Evolutionary conservation across 2,888 invertebrate species (phyloP), one percentile per base, ranked within the genome.

Genomic region (Fragum fragum): DNA sequence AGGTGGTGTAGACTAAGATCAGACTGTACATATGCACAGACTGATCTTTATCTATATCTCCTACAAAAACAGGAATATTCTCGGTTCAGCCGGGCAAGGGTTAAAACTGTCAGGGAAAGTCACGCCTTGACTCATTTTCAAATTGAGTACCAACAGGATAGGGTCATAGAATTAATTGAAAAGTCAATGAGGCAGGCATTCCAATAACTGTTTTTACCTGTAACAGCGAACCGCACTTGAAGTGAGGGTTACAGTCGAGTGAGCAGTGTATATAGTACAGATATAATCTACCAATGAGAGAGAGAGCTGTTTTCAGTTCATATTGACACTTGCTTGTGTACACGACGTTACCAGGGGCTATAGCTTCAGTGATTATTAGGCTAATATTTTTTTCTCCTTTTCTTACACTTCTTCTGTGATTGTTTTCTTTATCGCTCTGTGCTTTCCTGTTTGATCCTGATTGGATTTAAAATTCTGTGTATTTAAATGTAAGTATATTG

Each of bases 281-380:
- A 66, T 53, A 59, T 71, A 77, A 77, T 81, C 76, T 81, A 21
- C 76, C 81, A 74, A 81, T 77, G 53, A 76, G 77, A 74, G 76
- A 74, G 76, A 77, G 74, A 73, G 74, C 77, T 77, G 76, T 66
- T 69, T 42, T 63, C 71, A 69, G 80, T 63, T 76, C 28, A 71
- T 77, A 81, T 77, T 47, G 76, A 77, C 75, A 73, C 36, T 68
- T 75, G 39, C 75, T 71, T 18, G 72, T 52, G 68, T 76, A 68
- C 68, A 63, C 57, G 55, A 76, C 57, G 80, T 80, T 59, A 80
- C 80, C 66, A 80, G 72, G 75, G 73, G 76, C 55, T 73, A n/a
- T 47, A 36, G 16, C 59, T 59, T 39, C 21, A 73, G 59, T 47
- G 39, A 59, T 53, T 61, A 73, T 59, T 73, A 28, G 11, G 52